Evolutionary conservation across 2,888 invertebrate species (phyloP).

Genomic region (Perdita meconis): DNA sequence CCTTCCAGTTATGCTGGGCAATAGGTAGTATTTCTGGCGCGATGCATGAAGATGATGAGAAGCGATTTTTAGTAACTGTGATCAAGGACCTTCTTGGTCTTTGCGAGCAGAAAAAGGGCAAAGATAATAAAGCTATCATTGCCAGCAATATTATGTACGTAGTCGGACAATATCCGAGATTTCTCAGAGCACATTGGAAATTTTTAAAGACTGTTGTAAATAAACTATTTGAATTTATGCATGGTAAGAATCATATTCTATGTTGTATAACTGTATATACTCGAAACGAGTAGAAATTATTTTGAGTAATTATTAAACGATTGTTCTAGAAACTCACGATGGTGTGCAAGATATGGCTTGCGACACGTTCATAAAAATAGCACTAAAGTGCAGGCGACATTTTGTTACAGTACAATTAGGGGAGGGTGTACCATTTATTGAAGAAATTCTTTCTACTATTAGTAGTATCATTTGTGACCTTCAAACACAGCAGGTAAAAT

Average conservation of each 20-base stretch:
- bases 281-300: neutral
- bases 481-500: constrained; percentile 96
- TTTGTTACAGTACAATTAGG: constrained; percentile 98
- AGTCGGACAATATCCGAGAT: constrained; percentile 99
- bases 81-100: constrained; percentile 98
- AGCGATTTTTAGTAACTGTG: constrained; percentile 98
- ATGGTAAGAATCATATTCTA: constrained; percentile 85
- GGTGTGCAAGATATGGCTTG: constrained; percentile 99
- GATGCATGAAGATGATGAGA: constrained; percentile 99
- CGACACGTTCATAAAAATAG: constrained; percentile 99
- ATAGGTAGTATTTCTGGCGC: constrained; percentile 99
- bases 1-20: constrained; percentile 94
- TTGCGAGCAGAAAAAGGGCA: constrained; percentile 99
- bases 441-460: constrained; percentile 98
- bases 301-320: constrained; percentile 8
- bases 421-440: constrained; percentile 98
- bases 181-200: constrained; percentile 99
- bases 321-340: constrained; percentile 95
- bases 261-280: neutral
- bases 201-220: constrained; percentile 99
- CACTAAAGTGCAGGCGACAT: constrained; percentile 98
- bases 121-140: constrained; percentile 99
- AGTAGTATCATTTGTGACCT: constrained; percentile 99
- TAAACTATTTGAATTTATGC: constrained; percentile 99
- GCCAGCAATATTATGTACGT: constrained; percentile 99